A percentile compares a stretch with the other conserved stretches of the same genome.
These are phyloP conservation scores for Danio rerio DNA, from an alignment of 2,113 vertebrate genomes.

Conservation along the genomic window DNA sequence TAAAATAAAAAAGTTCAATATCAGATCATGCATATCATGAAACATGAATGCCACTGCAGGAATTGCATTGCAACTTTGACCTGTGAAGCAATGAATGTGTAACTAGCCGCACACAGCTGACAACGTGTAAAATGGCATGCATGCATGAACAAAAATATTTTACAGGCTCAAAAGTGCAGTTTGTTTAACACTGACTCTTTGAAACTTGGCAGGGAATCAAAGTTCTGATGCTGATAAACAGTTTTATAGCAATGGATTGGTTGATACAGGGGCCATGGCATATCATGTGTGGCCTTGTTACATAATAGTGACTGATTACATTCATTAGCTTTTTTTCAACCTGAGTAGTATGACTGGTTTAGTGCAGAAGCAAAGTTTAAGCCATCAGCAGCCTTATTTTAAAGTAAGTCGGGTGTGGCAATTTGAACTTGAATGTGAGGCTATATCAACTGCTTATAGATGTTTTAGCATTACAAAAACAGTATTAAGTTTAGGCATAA, in stretches of 20 bases:
- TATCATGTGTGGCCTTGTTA: conserved; percentile 19
- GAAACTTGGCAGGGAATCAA: conserved; percentile 17
- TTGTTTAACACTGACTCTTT: background rate
- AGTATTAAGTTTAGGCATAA: background rate
- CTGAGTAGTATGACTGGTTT: background rate
- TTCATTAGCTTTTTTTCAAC: background rate
- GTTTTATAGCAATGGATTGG: background rate
- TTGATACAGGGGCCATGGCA: background rate
- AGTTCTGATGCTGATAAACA: background rate
- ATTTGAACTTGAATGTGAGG: background rate
- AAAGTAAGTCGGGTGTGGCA: background rate
- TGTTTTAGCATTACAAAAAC: background rate
- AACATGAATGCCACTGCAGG: background rate
- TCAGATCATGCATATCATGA: background rate
- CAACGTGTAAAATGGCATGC: background rate
- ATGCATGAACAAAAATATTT: background rate
- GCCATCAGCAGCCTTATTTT: background rate
- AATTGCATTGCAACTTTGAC: background rate
- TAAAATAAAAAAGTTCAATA: background rate
- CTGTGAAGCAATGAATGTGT: background rate
- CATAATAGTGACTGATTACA: conserved; percentile 23
- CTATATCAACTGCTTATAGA: background rate
- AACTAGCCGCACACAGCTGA: background rate
- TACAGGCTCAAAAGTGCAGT: background rate
- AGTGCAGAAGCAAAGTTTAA: background rate